Base-by-base conservation (phyloP, 2,113 vertebrate species). In the Rhinoderma darwinii region DNA sequence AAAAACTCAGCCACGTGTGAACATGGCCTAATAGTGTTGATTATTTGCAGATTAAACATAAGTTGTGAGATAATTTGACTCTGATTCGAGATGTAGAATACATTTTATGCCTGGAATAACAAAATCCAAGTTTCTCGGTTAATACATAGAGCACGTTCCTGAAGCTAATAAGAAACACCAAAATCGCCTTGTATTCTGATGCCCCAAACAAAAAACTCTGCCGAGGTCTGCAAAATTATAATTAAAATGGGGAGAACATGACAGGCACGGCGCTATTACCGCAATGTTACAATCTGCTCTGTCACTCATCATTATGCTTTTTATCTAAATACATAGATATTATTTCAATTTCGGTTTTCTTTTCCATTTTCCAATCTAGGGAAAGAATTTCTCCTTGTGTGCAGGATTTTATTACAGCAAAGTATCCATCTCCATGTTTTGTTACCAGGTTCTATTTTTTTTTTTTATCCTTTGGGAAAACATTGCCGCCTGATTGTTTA, bases 141-240 rank as follows among this genome's bases (percentile, higher is more conserved):
- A 81, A 79, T 15, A 83, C 4, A 44, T 75, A 1, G 18, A 74
- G 84, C 74, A 61, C n/a, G n/a, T 72, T 12, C 47, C 43, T 78
- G 82, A 47, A 68, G 0, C 10, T 82, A 73, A 43, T 76, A 37
- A 63, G 78, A 51, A 63, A 72, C 76, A 70, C 61, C 44, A 82
- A 81, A 86, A 86, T 80, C n/a, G 63, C 61, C 61, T 79, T 61
- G 35, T 27, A 73, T 86, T 72, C 54, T 81, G 63, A 73, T 81
- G 85, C 66, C 77, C 85, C 44, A 86, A 82, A 81, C 63, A 73
- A 81, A 81, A 86, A 73, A 73, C 77, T 73, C 59, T 86, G 85
- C 85, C 25, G 68, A 86, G 85, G 66, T 80, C 79, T 81, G 85
- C 85, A 86, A 61, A 82, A 86, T 81, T 86, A 72, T 86, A 86